Evolutionary conservation across 2,888 invertebrate genomes (phyloP).

Genomic region (Oscheius sp.): DNA sequence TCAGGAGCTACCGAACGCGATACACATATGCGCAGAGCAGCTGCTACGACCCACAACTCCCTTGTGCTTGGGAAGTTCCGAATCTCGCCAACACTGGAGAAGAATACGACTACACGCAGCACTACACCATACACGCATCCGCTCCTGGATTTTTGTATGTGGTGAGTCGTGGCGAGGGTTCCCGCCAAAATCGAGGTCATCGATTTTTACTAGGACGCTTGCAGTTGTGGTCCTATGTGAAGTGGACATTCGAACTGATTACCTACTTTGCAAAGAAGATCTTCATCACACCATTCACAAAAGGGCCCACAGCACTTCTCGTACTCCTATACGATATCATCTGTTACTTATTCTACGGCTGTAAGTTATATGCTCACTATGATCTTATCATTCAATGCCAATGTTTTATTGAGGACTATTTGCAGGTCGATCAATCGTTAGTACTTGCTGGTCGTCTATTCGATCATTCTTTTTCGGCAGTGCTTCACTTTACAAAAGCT

Average conservation of each 20-base stretch:
- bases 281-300: neutral
- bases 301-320: neutral
- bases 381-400: neutral
- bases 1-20: slow-evolving; percentile 23
- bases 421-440: too few species aligned
- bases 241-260: slow-evolving; percentile 17
- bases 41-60: slow-evolving; percentile 28
- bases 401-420: too few species aligned
- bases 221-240: slow-evolving; percentile 4
- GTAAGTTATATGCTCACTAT: slow-evolving; percentile 8
- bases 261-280: slow-evolving; percentile 10
- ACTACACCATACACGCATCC: slow-evolving; percentile 4
- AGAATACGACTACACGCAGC: slow-evolving; percentile 13
- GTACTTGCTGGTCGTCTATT: too few species aligned
- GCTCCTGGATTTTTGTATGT: slow-evolving; percentile 6
- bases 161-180: neutral
- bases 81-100: slow-evolving; percentile 32
- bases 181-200: neutral
- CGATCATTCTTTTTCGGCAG: neutral
- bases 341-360: neutral
- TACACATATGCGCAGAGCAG: slow-evolving; percentile 31
- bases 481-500: too few species aligned
- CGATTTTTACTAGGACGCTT: neutral
- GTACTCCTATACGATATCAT: slow-evolving; percentile 13
- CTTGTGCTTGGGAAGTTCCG: slow-evolving; percentile 47